Evolutionary conservation across 2,888 invertebrate genomes (phyloP), one percentile per base, ranked within the genome.

Genomic region (Antitype chi): DNA sequence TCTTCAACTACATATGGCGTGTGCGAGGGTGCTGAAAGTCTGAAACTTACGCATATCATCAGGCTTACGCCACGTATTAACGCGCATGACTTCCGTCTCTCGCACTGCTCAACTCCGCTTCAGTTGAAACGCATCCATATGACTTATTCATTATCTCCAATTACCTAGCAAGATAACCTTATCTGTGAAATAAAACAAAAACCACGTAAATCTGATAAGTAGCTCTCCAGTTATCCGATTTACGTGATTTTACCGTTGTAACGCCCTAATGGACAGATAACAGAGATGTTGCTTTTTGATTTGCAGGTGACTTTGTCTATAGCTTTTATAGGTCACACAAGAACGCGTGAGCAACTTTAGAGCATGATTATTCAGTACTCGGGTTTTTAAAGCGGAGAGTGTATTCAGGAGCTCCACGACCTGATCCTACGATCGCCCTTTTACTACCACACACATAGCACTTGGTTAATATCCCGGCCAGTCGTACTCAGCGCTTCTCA

Each of bases 141-240:
- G 9, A 57, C n/a, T 32, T 7, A 7, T n/a, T 0, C 28, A 17
- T 75, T 43, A 76, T n/a, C 59, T 32, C 6, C 25, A 43, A 52
- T 52, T 25, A 64, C 6, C 28, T 23, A 53, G 11, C 43, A 8
- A 47, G 64, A 78, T 78, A 78, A 66, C 43, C 32, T 74, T 81
- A 74, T 74, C 64, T 66, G 25, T 23, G 25, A 32, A 47, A 66
- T 74, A 74, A 78, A 78, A 81, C 81, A 23, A 81, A 74, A 78
- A 59, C n/a, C 75, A 66, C 64, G 81, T 81, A 13, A 53, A 20
- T 74, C 8, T 7, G 17, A 25, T 81, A 47, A 59, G 25, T 43
- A 74, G 32, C 11, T 53, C 23, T 52, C 25, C 11, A 64, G 25
- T 25, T 74, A 72, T 43, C 55, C 32, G n/a, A 38, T 59, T 38